Percentiles rank a stretch among this genome's conserved stretches.
phyloP scores from a whole-genome alignment of 2,113 vertebrate genomes.

The Setophaga petechia region DNA sequence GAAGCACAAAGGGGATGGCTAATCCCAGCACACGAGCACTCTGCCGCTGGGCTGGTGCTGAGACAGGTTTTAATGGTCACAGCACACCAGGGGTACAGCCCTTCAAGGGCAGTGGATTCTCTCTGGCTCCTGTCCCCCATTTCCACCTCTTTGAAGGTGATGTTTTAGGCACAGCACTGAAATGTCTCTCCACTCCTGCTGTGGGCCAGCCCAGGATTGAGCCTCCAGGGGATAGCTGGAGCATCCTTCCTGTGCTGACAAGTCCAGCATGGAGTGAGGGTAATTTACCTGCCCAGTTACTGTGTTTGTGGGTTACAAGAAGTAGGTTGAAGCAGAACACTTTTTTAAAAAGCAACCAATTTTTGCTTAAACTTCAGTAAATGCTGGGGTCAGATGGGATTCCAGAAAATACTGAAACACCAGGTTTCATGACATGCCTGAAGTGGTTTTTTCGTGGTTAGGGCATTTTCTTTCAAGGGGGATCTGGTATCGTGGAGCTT shows the following conservation, averaged over 20 bases:
- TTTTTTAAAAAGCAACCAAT: not conserved
- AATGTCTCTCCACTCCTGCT: not conserved
- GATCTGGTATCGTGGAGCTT: not conserved
- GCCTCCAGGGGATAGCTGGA: not conserved
- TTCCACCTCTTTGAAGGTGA: not conserved
- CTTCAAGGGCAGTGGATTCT: not conserved
- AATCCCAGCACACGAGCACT: rapidly evolving
- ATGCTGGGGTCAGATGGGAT: not conserved
- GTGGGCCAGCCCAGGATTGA: not conserved
- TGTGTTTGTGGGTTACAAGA: not conserved
- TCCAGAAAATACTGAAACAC: not conserved
- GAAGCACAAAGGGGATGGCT: not conserved
- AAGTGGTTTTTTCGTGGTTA: not conserved
- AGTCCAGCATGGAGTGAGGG: not conserved
- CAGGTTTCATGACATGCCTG: not conserved
- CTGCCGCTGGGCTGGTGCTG: rapidly evolving
- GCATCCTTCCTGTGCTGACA: not conserved
- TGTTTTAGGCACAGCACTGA: not conserved
- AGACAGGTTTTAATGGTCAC: not conserved
- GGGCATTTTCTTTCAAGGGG: not conserved
- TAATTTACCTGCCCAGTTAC: not conserved
- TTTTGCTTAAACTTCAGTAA: not conserved
- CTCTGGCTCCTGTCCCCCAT: not conserved
- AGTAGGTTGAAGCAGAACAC: not conserved
- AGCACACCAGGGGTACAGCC: rapidly evolving